Base-by-base conservation (phyloP, 53 echinoderm and acorn worm genomes). In the Crossaster papposus region DNA sequence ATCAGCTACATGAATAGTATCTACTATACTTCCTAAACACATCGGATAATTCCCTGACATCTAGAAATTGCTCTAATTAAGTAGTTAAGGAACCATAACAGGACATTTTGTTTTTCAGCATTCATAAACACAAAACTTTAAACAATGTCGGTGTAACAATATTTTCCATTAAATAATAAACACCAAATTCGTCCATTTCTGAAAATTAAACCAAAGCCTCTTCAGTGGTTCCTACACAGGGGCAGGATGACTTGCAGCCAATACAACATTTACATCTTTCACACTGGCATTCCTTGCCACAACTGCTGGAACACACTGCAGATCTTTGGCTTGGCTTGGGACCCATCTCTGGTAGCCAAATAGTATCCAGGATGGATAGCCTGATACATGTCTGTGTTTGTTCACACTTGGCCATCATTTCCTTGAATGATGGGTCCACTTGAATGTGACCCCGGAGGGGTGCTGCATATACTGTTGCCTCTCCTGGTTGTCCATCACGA, bases 401-500 rank as follows among this genome's bases (percentile, higher is more conserved):
- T 36, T 34, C 23, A 20, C 29, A 35, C 5, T 64, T 36, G 7
- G 35, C 34, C 2, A 62, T 64, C 81, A 81, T 33, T 20, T 64
- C 51, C 37, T 36, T 81, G 65, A 37, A 81, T 10, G 11, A 23
- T 18, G 34, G 17, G 34, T 74, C 34, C 7, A 32, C 30, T 1
- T 34, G 14, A 33, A 36, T 17, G 35, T 74, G 74, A 1, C 35
- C 74, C 35, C 74, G 34, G 34, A 28, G 0, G 24, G 24, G 14
- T 33, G 14, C 7, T 30, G 17, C 18, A 33, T 51, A 86, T 22
- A 76, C 14, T 13, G 24, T 20, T 4, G 87, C 87, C 53, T 52
- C 35, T 86, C 73, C 87, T 24, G 30, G 22, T 32, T 54, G 34
- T 1, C 87, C 87, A 75, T 76, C 87, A 14, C 87, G 9, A 24